Percentiles rank a stretch among this genome's conserved stretches.
phyloP scores from a whole-genome alignment of 2,113 vertebrate species.

The Alligator sinensis region DNA sequence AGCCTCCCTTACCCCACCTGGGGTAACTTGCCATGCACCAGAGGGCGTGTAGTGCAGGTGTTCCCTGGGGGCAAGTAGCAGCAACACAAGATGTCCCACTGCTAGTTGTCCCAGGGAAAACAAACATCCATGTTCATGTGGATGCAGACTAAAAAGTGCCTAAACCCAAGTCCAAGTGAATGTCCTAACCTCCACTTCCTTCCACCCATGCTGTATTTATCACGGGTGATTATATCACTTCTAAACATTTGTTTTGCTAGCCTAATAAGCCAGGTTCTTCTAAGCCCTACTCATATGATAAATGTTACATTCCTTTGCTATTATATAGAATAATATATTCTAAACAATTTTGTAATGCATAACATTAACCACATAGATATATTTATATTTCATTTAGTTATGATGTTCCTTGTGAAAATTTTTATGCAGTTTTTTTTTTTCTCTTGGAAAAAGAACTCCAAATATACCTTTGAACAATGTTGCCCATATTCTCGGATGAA shows the following conservation, averaged over 20 bases:
- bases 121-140: no score
- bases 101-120: no score
- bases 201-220: no score
- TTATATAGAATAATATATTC: neutral
- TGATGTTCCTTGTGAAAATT: neutral
- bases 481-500: neutral
- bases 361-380: neutral
- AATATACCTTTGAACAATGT: neutral
- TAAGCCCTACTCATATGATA: neutral
- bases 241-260: neutral
- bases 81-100: no score
- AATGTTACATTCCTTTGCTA: neutral
- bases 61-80: no score
- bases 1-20: no score
- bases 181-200: no score
- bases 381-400: neutral
- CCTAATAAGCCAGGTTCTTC: neutral
- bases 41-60: no score
- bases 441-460: conserved; percentile 5
- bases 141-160: no score
- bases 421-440: neutral
- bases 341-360: neutral
- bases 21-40: no score
- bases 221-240: no score
- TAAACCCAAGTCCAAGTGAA: no score